Evolutionary conservation across 2,113 vertebrate species (phyloP).

Genomic region (Peromyscus leucopus): DNA sequence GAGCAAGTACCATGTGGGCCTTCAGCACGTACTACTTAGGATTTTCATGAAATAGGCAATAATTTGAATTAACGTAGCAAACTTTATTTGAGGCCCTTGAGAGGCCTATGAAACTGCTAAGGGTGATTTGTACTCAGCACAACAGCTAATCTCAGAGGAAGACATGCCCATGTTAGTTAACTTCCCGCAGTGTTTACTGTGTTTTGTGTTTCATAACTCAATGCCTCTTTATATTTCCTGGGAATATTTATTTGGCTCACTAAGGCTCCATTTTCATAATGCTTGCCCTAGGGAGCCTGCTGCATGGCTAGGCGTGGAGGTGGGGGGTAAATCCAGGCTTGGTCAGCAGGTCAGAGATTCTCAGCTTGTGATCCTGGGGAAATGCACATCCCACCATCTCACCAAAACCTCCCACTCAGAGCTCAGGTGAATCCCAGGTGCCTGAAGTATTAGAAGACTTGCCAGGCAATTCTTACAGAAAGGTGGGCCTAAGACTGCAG

Average conservation of each 20-base stretch:
- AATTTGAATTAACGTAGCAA: neutral
- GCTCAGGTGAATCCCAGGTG: no score
- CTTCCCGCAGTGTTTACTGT: slow-evolving; percentile 15
- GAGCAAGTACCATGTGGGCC: neutral
- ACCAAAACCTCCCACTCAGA: neutral
- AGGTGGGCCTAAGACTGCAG: neutral
- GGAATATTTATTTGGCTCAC: slow-evolving; percentile 9
- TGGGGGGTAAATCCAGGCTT: neutral
- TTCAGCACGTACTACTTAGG: neutral
- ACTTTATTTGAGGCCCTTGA: neutral
- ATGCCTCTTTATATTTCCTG: slow-evolving; percentile 5
- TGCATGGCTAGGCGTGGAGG: neutral
- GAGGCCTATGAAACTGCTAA: slow-evolving; percentile 11
- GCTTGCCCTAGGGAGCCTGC: neutral
- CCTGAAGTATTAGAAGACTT: neutral
- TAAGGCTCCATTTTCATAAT: neutral
- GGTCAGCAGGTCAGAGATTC: neutral
- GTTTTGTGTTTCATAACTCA: slow-evolving; percentile 34
- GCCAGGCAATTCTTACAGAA: neutral
- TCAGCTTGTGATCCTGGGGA: no score
- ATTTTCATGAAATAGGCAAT: neutral
- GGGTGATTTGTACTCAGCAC: slow-evolving; percentile 19
- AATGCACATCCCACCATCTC: neutral
- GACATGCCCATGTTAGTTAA: neutral
- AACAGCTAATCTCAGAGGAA: slow-evolving; percentile 1